A percentile compares a stretch with the other conserved stretches of the same genome.
phyloP scores from a whole-genome alignment of 2,888 invertebrate species.

The Apamea crenata region DNA sequence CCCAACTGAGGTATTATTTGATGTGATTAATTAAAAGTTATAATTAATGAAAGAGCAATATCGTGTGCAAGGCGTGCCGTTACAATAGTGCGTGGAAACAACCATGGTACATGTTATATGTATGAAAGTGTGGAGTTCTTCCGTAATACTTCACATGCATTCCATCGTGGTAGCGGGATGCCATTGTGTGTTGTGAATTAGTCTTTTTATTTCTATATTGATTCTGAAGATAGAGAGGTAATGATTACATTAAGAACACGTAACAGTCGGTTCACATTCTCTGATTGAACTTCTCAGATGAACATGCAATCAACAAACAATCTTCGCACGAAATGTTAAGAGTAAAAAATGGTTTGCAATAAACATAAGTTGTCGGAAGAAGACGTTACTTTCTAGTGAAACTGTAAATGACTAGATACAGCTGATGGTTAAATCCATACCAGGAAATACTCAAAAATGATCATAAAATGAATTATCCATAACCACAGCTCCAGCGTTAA shows the following conservation, averaged over 20 bases:
- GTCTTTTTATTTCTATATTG: slow-evolving; percentile 46
- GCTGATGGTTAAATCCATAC: not conserved
- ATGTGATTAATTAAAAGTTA: slow-evolving; percentile 82
- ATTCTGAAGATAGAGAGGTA: slow-evolving; percentile 41
- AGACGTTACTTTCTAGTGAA: not conserved
- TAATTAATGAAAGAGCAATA: slow-evolving; percentile 83
- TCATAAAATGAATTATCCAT: not conserved
- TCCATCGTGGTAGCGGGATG: slow-evolving; percentile 51
- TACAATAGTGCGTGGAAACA: slow-evolving; percentile 59
- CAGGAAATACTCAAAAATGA: not conserved
- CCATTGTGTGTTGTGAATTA: slow-evolving; percentile 42
- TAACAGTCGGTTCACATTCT: slow-evolving; percentile 14
- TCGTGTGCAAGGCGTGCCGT: slow-evolving; percentile 70
- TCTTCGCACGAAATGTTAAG: not conserved
- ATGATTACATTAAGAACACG: slow-evolving; percentile 33
- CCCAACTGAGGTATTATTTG: slow-evolving; percentile 77
- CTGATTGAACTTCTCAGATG: not conserved
- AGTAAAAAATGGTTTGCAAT: not conserved
- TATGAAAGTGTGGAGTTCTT: slow-evolving; percentile 52
- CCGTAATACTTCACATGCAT: slow-evolving; percentile 64
- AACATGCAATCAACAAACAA: slow-evolving; percentile 5
- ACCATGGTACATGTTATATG: slow-evolving; percentile 41
- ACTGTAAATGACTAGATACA: not conserved
- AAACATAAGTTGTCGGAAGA: not conserved
- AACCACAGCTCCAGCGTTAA: not conserved